Percentiles rank a stretch among this genome's conserved stretches.
phyloP scores from a whole-genome alignment of 2,888 invertebrate genomes.

The Andrena trimmerana region DNA sequence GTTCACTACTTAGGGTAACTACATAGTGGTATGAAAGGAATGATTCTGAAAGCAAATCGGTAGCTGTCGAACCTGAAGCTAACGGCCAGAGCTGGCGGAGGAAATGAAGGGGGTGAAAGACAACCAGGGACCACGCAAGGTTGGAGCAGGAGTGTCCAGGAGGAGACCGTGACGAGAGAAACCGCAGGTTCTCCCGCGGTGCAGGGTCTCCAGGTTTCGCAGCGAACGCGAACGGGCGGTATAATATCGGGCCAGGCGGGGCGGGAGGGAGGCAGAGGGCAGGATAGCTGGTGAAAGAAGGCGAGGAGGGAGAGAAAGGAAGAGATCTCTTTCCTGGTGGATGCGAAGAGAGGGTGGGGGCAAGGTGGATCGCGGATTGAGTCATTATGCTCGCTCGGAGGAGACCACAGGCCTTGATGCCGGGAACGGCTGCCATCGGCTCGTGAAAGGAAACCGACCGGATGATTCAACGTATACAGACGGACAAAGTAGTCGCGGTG shows the following conservation, averaged over 20 bases:
- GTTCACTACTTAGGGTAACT: neutral
- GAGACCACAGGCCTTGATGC: slow-evolving; percentile 83
- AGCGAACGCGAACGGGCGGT: slow-evolving; percentile 71
- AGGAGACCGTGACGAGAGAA: slow-evolving; percentile 69
- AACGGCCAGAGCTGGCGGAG: neutral
- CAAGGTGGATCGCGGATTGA: slow-evolving; percentile 85
- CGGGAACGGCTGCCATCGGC: slow-evolving; percentile 80
- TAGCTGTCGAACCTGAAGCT: neutral
- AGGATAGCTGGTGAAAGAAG: slow-evolving; percentile 35
- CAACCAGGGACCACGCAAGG: neutral
- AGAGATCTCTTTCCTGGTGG: slow-evolving; percentile 71
- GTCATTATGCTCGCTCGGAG: slow-evolving; percentile 84
- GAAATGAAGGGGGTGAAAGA: slow-evolving; percentile 1
- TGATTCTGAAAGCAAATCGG: neutral
- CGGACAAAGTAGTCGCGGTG: slow-evolving; percentile 78
- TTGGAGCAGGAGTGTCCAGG: neutral
- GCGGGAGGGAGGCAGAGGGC: slow-evolving; percentile 53
- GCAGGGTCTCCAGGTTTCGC: slow-evolving; percentile 73
- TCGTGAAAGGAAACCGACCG: slow-evolving; percentile 83
- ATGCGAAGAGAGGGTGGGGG: slow-evolving; percentile 73
- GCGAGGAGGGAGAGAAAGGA: slow-evolving; percentile 64
- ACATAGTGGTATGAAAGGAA: neutral
- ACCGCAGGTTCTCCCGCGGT: slow-evolving; percentile 71
- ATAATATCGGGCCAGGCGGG: slow-evolving; percentile 74
- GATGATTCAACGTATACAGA: slow-evolving; percentile 79